Evolutionary conservation across 2,113 vertebrate species (phyloP).

Genomic region (Pygoscelis adeliae): DNA sequence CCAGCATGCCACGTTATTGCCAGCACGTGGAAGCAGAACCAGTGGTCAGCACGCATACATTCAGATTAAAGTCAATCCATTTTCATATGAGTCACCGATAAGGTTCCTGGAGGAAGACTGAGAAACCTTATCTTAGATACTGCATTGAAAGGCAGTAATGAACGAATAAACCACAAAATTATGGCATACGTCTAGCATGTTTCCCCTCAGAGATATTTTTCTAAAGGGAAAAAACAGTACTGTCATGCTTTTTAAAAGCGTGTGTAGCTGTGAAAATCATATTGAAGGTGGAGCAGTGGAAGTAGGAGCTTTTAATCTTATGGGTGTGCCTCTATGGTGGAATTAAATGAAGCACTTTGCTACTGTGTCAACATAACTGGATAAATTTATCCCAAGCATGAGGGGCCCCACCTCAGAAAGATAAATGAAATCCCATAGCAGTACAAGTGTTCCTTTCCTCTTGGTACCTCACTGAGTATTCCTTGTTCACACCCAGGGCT

Average conservation of each 20-base stretch:
- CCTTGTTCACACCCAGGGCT: background rate
- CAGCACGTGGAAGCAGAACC: background rate
- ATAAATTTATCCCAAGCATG: background rate
- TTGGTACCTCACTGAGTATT: background rate
- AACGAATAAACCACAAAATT: background rate
- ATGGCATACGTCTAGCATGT: background rate
- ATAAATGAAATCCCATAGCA: background rate
- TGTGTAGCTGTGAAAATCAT: background rate
- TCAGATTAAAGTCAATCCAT: background rate
- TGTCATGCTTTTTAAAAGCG: background rate
- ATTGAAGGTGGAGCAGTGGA: background rate
- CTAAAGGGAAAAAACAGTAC: background rate
- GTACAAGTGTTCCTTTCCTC: background rate
- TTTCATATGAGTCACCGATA: background rate
- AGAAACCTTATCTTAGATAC: background rate
- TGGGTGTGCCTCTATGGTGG: background rate
- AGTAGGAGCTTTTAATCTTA: background rate
- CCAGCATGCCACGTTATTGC: fast-evolving
- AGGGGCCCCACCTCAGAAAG: background rate
- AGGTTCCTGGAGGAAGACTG: background rate
- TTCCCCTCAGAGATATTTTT: background rate
- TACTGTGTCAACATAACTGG: background rate
- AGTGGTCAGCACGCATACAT: background rate
- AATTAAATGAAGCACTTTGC: background rate
- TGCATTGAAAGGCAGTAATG: background rate